These are phyloP conservation scores for Alviniconcha strummeri DNA, from an alignment of 2,888 invertebrate genomes.

Conservation along the genomic window DNA sequence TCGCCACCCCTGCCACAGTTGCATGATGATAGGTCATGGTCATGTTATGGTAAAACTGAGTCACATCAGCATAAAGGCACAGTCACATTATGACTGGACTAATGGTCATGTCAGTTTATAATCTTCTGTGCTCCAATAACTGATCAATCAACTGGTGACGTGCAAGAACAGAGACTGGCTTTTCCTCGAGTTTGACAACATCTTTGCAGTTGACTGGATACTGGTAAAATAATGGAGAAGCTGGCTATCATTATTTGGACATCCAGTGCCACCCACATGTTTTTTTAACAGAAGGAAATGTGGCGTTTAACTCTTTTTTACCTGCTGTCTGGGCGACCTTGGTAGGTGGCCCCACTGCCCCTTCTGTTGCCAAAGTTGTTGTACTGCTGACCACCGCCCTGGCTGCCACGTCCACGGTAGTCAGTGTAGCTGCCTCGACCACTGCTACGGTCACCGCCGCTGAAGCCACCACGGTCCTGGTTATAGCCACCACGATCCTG, in stretches of 20 bases:
- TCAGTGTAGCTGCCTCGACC: slow-evolving; percentile 24
- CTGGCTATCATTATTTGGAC: no score
- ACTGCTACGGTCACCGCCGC: slow-evolving; percentile 5
- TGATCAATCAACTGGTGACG: no score
- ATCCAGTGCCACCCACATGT: no score
- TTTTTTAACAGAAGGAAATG: no score
- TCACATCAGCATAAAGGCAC: no score
- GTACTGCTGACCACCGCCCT: slow-evolving; percentile 17
- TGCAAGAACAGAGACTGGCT: no score
- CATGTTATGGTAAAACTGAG: background rate
- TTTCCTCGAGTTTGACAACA: no score
- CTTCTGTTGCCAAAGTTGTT: slow-evolving; percentile 41
- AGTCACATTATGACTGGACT: no score
- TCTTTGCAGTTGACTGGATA: no score
- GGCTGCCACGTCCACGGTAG: slow-evolving; percentile 25
- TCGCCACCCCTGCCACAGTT: slow-evolving; percentile 40
- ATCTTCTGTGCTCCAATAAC: no score
- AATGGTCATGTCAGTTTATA: no score
- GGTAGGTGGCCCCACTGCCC: slow-evolving; percentile 33
- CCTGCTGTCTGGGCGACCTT: slow-evolving; percentile 34
- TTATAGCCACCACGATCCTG: slow-evolving; percentile 73
- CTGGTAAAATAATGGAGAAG: no score
- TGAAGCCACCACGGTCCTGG: slow-evolving; percentile 54
- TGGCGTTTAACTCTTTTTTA: background rate
- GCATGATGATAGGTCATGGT: background rate